Conservation (phyloP, 1,140 invertebrate species). For the Adelges cooleyi region DNA sequence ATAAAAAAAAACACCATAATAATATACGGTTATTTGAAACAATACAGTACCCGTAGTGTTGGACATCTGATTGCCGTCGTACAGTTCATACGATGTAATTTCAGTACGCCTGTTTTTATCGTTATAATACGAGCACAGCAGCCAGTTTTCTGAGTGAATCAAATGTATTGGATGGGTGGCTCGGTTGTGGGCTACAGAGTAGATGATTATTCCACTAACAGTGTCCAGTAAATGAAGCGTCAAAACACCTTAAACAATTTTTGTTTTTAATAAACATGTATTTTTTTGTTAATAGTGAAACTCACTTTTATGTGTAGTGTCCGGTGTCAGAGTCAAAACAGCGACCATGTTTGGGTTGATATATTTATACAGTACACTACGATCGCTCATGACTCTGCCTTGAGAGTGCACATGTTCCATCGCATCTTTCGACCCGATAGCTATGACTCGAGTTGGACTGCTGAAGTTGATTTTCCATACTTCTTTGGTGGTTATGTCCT, state of each 20-base stretch:
- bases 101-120: constrained; percentile 85
- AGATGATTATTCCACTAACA: constrained; percentile 69
- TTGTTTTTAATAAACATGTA: too few relatives aligned
- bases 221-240: constrained; percentile 80
- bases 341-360: constrained; percentile 93
- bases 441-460: constrained; percentile 46
- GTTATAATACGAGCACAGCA: constrained; percentile 90
- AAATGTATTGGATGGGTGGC: constrained; percentile 72
- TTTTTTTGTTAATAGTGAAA: neutral
- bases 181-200: constrained; percentile 63
- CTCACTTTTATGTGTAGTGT: constrained; percentile 52
- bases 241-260: constrained; percentile 48
- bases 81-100: constrained; percentile 84
- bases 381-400: constrained; percentile 85
- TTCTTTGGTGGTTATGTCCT: constrained; percentile 14
- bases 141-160: constrained; percentile 94
- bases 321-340: constrained; percentile 65
- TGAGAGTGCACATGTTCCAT: constrained; percentile 89
- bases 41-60: constrained; percentile 58
- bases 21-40: neutral
- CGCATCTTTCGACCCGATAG: constrained; percentile 55
- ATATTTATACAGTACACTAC: constrained; percentile 97
- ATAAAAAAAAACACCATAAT: neutral
- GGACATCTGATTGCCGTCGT: constrained; percentile 78
- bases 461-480: constrained; percentile 63